Conservation (phyloP, 2,797 vertebrate species). For the Lepus townsendii region DNA sequence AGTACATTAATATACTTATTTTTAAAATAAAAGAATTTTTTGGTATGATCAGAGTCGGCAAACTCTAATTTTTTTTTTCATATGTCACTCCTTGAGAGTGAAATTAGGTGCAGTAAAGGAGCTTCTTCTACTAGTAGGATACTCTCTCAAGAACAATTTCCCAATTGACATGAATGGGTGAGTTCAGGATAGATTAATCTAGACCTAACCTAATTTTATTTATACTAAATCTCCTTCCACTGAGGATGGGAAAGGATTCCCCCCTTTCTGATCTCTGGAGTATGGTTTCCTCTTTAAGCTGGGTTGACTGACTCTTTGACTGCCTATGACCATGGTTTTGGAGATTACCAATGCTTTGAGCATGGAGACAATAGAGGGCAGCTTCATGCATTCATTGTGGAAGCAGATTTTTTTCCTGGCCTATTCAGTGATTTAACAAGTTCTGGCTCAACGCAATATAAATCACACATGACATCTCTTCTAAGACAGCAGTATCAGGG, state of each 20-base stretch:
- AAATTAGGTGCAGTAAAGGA: background rate
- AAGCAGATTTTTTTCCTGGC: conserved; percentile 34
- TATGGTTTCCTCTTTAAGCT: background rate
- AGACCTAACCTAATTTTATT: background rate
- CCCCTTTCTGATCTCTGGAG: background rate
- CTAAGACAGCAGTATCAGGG: conserved; percentile 67
- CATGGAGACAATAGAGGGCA: background rate
- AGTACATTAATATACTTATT: conserved; percentile 17
- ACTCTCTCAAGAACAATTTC: background rate
- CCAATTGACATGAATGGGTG: background rate
- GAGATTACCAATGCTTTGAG: background rate
- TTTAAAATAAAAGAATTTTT: conserved; percentile 23
- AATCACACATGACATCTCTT: conserved; percentile 78
- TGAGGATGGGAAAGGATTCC: background rate
- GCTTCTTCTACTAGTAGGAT: background rate
- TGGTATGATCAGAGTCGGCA: too few relatives aligned
- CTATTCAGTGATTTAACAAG: conserved; percentile 61
- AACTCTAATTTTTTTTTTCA: background rate
- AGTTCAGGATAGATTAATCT: background rate
- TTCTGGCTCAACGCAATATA: conserved; percentile 64
- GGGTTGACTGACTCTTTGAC: background rate
- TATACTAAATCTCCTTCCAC: background rate
- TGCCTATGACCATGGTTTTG: background rate
- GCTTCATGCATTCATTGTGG: background rate
- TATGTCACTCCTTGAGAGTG: background rate